Conservation (phyloP, 2,888 invertebrate genomes). For the Nomada fabriciana region DNA sequence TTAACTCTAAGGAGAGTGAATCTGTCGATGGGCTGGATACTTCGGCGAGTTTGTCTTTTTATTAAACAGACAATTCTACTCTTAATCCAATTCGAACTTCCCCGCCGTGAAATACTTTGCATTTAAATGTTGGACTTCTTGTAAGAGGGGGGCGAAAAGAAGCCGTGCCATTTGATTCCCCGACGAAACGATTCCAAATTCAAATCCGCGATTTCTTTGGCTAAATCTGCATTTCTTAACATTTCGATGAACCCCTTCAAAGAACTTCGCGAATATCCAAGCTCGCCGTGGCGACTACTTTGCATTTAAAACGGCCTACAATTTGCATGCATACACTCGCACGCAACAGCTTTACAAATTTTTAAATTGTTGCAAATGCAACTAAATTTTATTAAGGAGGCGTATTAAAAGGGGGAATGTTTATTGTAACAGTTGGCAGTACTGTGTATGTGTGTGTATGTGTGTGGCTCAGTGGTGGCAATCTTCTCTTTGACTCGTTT, state of each 20-base stretch:
- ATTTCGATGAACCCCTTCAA: background rate
- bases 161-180: background rate
- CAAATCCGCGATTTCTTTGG: background rate
- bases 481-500: no score
- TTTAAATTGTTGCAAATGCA: no score
- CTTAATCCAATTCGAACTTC: no score
- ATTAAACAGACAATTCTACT: background rate
- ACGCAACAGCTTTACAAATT: background rate
- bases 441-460: no score
- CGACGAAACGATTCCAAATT: conserved; percentile 8
- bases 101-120: no score
- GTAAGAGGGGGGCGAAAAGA: background rate
- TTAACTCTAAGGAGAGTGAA: conserved; percentile 3
- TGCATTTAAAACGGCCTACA: background rate
- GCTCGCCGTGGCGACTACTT: background rate
- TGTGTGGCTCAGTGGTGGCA: no score
- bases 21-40: conserved; percentile 4
- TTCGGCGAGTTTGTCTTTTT: background rate
- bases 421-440: no score
- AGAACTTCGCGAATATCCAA: background rate
- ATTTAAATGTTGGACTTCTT: no score
- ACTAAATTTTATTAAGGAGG: no score
- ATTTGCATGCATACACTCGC: background rate
- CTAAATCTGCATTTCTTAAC: conserved; percentile 23
- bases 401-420: no score